Percentiles rank a stretch among this genome's conserved stretches.
Evolutionary conservation across 2,113 vertebrate species (phyloP).

Genomic region (Forbesichthys agassizii): DNA sequence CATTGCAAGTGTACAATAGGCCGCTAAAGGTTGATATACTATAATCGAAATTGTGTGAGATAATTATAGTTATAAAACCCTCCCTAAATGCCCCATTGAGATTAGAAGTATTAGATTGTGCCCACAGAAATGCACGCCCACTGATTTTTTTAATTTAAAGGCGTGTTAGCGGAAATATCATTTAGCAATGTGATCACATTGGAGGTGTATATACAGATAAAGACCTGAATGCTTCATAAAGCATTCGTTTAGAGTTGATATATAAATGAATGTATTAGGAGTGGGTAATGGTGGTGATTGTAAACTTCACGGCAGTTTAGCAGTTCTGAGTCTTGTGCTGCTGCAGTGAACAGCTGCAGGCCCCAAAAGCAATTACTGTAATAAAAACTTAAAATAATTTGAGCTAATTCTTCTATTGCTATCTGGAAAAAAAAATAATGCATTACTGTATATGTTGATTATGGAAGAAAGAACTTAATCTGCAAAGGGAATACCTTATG

Average conservation of each 20-base stretch:
- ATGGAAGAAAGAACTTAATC: constrained; percentile 71
- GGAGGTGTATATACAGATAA: constrained; percentile 80
- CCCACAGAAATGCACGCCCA: constrained; percentile 77
- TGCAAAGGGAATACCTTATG: constrained; percentile 75
- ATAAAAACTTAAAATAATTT: constrained; percentile 81
- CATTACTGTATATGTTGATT: constrained; percentile 79
- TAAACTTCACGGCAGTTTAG: constrained; percentile 77
- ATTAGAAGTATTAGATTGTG: constrained; percentile 74
- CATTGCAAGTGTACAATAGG: constrained; percentile 69
- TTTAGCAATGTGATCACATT: constrained; percentile 76
- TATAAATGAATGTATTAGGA: constrained; percentile 82
- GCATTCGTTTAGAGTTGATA: constrained; percentile 71
- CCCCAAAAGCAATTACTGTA: constrained; percentile 78
- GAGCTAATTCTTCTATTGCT: constrained; percentile 77
- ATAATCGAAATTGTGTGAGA: constrained; percentile 71
- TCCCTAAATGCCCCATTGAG: constrained; percentile 79
- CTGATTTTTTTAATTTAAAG: constrained; percentile 80
- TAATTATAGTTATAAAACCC: constrained; percentile 82
- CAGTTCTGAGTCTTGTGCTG: constrained; percentile 70
- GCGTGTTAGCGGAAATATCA: constrained; percentile 79
- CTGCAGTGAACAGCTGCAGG: constrained; percentile 73
- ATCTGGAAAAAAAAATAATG: constrained; percentile 76
- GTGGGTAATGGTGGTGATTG: constrained; percentile 77
- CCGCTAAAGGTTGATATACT: constrained; percentile 78
- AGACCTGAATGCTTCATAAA: constrained; percentile 78